Base-by-base conservation (phyloP, 2,113 vertebrate genomes). In the Callipepla californica region DNA sequence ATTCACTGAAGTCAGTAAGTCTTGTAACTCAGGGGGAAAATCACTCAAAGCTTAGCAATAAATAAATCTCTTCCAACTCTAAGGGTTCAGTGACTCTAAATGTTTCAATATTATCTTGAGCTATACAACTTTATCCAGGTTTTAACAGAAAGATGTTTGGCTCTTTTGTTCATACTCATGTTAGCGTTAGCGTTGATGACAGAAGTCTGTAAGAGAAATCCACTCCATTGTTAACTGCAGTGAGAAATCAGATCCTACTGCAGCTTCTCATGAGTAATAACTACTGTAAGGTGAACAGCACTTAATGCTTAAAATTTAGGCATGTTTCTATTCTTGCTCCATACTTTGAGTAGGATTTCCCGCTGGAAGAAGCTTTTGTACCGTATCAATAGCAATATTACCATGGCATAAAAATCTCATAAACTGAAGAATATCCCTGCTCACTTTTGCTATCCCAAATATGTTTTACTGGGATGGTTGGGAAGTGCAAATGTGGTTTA, bases 231-330 rank as follows among this genome's bases (percentile, higher is more conserved):
- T 67, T 63, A 59, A 45, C 8, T 66, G 40, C 9, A 40, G 15
- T 7, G 53, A n/a, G 25, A 85, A 68, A 11, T 48, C 58, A 59
- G 15, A 80, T 42, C 14, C 42, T 32, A 34, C 25, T 1, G 1
- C 0, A 3, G 15, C 75, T 93, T 75, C 30, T 57, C 25, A 19
- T 2, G 13, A 61, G 32, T 0, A 2, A 42, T 21, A 90, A 20
- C 4, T 2, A 0, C 26, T 26, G n/a, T 14, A 67, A 15, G 23
- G 2, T 67, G 25, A 70, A 5, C 38, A 69, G 12, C 13, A 42
- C 5, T 14, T 30, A 78, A 78, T 8, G 4, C 22, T 77, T 82
- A 36, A 90, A 47, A 70, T 88, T 67, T 44, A 75, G 18, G 26
- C 7, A 10, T 4, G 47, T 80, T 87, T 74, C 50, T 28, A 44